Conservation (phyloP, 2,888 invertebrate species). For the Carabus problematicus region DNA sequence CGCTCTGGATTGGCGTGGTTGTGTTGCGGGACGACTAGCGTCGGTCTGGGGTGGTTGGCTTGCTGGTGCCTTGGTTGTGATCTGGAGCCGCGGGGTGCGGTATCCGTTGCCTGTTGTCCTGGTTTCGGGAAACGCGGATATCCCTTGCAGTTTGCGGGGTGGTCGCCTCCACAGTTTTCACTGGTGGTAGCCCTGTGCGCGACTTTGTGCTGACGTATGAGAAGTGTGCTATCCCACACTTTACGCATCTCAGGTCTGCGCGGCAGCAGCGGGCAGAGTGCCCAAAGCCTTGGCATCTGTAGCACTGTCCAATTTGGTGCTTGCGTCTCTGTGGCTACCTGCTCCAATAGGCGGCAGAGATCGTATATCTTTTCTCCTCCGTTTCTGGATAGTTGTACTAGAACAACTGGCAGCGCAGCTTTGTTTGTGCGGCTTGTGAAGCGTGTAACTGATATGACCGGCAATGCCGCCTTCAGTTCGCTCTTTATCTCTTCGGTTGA, state of each 20-base stretch:
- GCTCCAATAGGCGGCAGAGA: too few species aligned
- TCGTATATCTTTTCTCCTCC: too few species aligned
- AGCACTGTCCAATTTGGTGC: slow-evolving; percentile 14
- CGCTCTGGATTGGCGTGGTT: background rate
- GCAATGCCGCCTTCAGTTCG: too few species aligned
- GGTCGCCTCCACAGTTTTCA: background rate
- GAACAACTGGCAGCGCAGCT: too few species aligned
- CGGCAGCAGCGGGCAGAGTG: slow-evolving; percentile 9
- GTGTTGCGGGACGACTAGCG: background rate
- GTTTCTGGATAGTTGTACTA: too few species aligned
- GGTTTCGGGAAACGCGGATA: background rate
- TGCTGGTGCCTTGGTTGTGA: too few species aligned
- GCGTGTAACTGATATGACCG: too few species aligned
- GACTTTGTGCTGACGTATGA: background rate
- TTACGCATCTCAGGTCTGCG: background rate
- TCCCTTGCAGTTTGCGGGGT: background rate
- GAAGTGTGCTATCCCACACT: background rate
- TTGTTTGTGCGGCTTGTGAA: too few species aligned
- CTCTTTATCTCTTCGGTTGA: too few species aligned
- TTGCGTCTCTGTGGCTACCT: slow-evolving; percentile 4
- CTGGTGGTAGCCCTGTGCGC: background rate
- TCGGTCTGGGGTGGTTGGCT: background rate
- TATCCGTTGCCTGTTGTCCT: background rate
- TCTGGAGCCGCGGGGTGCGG: too few species aligned
- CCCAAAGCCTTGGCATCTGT: slow-evolving; percentile 14